These are phyloP conservation scores for Pampusana beccarii DNA, from an alignment of 2,113 vertebrate genomes.

Conservation along the genomic window DNA sequence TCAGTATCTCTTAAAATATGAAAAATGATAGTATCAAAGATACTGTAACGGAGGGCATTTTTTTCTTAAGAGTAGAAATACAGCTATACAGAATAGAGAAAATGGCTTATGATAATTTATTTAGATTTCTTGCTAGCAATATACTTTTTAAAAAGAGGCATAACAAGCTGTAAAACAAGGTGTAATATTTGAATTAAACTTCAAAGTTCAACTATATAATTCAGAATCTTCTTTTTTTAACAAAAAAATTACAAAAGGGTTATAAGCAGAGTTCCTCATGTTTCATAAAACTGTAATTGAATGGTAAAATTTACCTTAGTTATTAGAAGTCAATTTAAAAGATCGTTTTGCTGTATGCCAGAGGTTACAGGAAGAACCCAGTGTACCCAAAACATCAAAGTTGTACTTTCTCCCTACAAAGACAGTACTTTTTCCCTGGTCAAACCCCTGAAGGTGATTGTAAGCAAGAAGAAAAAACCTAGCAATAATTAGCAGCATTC, in stretches of 20 bases:
- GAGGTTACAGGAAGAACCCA: neutral
- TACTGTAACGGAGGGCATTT: neutral
- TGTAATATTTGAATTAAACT: neutral
- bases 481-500: neutral
- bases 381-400: neutral
- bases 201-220: neutral
- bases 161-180: neutral
- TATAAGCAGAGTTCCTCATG: neutral
- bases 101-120: neutral
- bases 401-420: neutral
- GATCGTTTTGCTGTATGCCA: neutral
- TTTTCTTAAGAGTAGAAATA: neutral
- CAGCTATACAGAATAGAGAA: neutral
- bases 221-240: neutral
- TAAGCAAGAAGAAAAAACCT: neutral
- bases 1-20: neutral
- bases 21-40: neutral
- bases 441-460: neutral
- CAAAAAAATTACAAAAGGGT: neutral
- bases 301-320: neutral
- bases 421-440: neutral
- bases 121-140: neutral
- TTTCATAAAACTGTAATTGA: neutral
- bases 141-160: neutral
- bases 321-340: neutral